Conservation (phyloP, 2,113 vertebrate species). For the Leptosomus discolor region DNA sequence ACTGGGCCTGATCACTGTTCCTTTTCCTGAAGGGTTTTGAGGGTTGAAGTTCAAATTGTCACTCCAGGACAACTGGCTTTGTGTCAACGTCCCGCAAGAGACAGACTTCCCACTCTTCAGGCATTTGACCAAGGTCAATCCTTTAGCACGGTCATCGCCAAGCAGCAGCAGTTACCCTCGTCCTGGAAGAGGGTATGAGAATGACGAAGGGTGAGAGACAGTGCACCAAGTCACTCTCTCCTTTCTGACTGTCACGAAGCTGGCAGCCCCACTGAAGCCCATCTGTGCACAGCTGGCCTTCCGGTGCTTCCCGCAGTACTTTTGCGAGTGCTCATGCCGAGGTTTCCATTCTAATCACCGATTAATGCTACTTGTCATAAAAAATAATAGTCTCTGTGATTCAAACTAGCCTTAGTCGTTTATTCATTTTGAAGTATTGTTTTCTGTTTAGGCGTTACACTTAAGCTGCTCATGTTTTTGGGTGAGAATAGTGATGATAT, state of each 20-base stretch:
- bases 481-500: background rate
- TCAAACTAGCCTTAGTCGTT: background rate
- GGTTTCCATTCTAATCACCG: background rate
- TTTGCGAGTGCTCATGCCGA: accelerated
- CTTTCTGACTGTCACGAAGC: background rate
- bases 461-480: accelerated
- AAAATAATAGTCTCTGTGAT: background rate
- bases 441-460: background rate
- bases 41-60: background rate
- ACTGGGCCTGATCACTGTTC: no score
- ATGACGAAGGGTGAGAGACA: background rate
- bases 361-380: background rate
- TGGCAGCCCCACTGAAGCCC: background rate
- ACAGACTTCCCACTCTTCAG: background rate
- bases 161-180: background rate
- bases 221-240: background rate
- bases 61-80: background rate
- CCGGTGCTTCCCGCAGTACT: background rate
- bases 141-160: background rate
- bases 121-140: background rate
- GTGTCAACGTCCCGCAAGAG: background rate
- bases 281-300: background rate
- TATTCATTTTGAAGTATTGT: background rate
- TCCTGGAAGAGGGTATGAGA: background rate
- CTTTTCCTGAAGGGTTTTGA: background rate